These are phyloP conservation scores for Sphaeramia orbicularis DNA, from an alignment of 2,797 vertebrate species.

Conservation along the genomic window DNA sequence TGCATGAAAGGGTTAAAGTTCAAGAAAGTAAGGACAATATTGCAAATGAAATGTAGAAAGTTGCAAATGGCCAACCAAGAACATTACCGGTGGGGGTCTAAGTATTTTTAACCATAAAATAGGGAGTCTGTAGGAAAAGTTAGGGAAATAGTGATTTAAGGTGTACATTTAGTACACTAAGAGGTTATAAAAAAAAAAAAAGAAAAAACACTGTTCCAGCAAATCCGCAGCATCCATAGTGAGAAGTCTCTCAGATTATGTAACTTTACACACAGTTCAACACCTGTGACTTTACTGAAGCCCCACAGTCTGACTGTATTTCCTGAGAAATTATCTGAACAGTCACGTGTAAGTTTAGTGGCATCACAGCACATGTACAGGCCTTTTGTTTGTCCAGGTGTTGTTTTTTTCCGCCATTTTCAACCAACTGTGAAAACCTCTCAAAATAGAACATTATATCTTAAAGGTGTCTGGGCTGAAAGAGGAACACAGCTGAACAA, in stretches of 20 bases:
- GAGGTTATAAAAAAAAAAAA: too few species aligned
- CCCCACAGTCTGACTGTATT: background rate
- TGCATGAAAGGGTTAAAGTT: too few species aligned
- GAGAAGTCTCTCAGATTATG: background rate
- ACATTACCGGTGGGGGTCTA: too few species aligned
- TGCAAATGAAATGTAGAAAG: too few species aligned
- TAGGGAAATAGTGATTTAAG: too few species aligned
- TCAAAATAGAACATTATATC: constrained; percentile 39
- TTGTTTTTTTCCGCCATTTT: constrained; percentile 33
- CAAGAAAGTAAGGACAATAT: too few species aligned
- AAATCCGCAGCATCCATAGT: background rate
- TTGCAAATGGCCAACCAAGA: too few species aligned
- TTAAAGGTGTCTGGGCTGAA: constrained; percentile 11
- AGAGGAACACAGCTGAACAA: constrained; percentile 58
- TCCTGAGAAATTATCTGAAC: background rate
- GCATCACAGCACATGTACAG: constrained; percentile 12
- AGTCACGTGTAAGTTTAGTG: background rate
- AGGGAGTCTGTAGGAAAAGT: too few species aligned
- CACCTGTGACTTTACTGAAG: background rate
- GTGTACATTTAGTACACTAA: background rate
- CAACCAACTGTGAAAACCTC: constrained; percentile 59
- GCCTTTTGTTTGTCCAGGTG: constrained; percentile 71
- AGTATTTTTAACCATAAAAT: too few species aligned
- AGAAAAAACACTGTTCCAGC: too few species aligned
- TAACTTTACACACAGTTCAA: background rate